phyloP scores from a whole-genome alignment of 2,797 vertebrate species.

The Ataeniobius toweri region DNA sequence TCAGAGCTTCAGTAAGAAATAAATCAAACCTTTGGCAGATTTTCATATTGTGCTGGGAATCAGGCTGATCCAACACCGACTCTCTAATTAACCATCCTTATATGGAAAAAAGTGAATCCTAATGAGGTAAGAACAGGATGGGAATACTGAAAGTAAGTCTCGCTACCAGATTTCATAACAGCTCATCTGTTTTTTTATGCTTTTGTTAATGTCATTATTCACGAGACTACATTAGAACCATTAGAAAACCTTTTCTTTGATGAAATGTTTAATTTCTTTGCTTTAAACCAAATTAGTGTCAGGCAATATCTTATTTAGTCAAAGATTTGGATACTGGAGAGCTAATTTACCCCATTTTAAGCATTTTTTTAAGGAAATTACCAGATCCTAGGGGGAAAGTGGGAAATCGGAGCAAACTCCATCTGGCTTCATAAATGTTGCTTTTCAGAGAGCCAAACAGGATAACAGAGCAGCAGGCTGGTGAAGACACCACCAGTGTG shows the following conservation, averaged over 20 bases:
- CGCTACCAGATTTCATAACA: background rate
- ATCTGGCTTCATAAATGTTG: background rate
- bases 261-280: background rate
- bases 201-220: background rate
- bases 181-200: background rate
- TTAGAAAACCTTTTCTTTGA: background rate
- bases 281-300: background rate
- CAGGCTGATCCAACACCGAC: conserved; percentile 37
- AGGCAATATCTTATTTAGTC: background rate
- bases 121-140: conserved; percentile 46
- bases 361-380: background rate
- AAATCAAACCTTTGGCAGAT: conserved; percentile 18
- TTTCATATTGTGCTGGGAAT: conserved; percentile 42
- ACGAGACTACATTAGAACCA: too few species aligned
- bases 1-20: conserved; percentile 32
- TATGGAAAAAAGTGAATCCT: conserved; percentile 39
- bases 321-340: background rate
- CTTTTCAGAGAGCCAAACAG: conserved; percentile 1
- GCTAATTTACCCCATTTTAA: background rate
- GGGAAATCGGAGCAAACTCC: background rate
- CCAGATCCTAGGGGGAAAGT: background rate
- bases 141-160: conserved; percentile 27
- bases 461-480: conserved; percentile 32
- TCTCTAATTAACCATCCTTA: conserved; percentile 52
- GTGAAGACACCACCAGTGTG: conserved; percentile 52